Conservation (phyloP, 2,113 vertebrate species). For the Rostratula benghalensis region DNA sequence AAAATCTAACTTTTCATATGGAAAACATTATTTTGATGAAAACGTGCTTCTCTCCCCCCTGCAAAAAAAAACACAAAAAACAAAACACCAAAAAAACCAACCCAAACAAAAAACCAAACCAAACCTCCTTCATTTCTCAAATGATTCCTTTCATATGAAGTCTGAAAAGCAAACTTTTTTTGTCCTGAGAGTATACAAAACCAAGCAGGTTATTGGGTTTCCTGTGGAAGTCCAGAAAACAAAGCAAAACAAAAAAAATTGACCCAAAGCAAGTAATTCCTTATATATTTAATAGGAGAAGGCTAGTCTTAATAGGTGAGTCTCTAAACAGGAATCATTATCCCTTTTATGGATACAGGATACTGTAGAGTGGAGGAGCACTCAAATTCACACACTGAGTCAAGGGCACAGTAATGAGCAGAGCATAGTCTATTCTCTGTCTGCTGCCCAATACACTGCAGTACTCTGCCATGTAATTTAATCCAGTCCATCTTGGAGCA, state of each 20-base stretch:
- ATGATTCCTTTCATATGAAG: background rate
- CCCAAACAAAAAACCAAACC: too few relatives aligned
- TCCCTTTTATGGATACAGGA: background rate
- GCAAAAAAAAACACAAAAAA: too few relatives aligned
- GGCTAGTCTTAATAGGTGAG: background rate
- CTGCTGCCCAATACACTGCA: background rate
- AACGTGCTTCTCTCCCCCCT: background rate
- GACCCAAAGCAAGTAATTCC: background rate
- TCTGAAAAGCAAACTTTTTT: background rate
- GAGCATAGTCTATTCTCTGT: background rate
- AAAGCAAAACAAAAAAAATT: background rate
- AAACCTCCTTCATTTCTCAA: background rate
- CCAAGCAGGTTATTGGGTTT: background rate
- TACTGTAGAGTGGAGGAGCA: background rate
- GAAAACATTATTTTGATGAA: background rate
- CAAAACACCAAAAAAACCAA: too few relatives aligned
- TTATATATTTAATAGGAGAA: background rate
- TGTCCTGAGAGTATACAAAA: background rate
- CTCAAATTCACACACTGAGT: background rate
- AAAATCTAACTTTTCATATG: background rate
- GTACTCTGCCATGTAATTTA: slow-evolving; percentile 12
- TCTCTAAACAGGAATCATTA: background rate
- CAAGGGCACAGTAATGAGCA: background rate
- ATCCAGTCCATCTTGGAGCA: background rate
- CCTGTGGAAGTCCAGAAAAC: background rate